These are phyloP conservation scores for Cylas formicarius DNA, from an alignment of 1,140 invertebrate species.

Conservation along the genomic window DNA sequence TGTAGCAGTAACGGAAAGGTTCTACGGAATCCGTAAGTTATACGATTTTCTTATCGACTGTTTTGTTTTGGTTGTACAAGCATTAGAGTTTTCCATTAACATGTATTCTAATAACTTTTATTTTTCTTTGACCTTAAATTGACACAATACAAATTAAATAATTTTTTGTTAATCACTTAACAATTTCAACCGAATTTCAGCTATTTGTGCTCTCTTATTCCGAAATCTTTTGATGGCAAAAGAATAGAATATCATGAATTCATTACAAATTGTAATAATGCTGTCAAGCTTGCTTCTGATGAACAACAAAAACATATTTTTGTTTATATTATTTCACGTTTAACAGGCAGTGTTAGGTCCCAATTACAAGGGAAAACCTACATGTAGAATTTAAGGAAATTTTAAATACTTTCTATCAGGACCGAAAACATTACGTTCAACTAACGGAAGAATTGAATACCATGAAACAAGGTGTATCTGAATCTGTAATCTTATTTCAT, in stretches of 20 bases:
- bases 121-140: no score
- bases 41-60: no score
- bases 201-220: conserved; percentile 12
- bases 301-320: conserved; percentile 10
- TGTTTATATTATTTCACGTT: conserved; percentile 11
- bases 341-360: conserved; percentile 17
- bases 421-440: conserved; percentile 14
- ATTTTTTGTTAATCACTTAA: conserved; percentile 1
- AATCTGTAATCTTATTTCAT: conserved; percentile 11
- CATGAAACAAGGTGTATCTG: conserved; percentile 10
- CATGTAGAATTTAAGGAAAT: conserved; percentile 11
- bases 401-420: conserved; percentile 9
- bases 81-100: no score
- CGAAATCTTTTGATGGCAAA: conserved; percentile 16
- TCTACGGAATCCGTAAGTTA: no score
- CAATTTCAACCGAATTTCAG: conserved; percentile 5
- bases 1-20: no score
- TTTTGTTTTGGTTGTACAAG: no score
- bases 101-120: no score
- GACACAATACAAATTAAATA: not conserved
- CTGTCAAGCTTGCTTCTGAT: conserved; percentile 2
- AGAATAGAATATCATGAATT: conserved; percentile 16
- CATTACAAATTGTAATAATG: conserved; percentile 19
- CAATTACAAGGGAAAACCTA: conserved; percentile 11
- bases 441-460: conserved; percentile 18